Evolutionary conservation across 2,888 invertebrate species (phyloP), one percentile per base, ranked within the genome.

Genomic region (Xestia sexstrigata): DNA sequence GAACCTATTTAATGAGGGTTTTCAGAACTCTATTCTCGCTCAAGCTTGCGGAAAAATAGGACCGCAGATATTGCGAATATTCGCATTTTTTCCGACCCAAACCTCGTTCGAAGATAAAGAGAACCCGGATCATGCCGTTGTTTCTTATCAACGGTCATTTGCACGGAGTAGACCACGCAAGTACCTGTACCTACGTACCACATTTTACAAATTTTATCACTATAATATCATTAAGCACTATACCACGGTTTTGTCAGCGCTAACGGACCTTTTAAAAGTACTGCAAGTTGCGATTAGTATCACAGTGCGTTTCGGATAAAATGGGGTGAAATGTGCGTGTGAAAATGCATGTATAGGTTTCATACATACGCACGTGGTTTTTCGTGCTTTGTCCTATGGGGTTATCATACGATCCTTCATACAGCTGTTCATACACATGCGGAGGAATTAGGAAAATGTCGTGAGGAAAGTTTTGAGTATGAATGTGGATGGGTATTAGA

Each of bases 61-160:
- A 30, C 3, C 11, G 11, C 1, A 0, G 30, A 45, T 58, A 30
- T 23, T 42, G 42, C 9, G 23, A 17, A 49, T 39, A 23, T 74
- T 71, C 17, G n/a, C 35, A 52, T 74, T 5, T 74, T 39, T 60
- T 13, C 26, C n/a, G 20, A 26, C 17, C 26, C n/a, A 15, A 26
- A 4, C 17, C 49, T 4, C 6, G 11, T 42, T 62, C 26, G 13
- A 39, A 74, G 35, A 60, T 74, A 74, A 60, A 60, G 13, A 26
- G 1, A 23, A 62, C 30, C 6, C 13, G 47, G 39, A 42, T 49
- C 13, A 70, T 42, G 42, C 17, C 71, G 11, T 67, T n/a, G 30
- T 55, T 3, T 55, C n/a, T 71, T 58, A 74, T 71, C 45, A 58
- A 58, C 35, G 7, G 13, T 45, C 8, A 74, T 45, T 58, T 58